These are phyloP conservation scores for Drosophila ananassae DNA, from an alignment of 1,140 invertebrate species.

Conservation along the genomic window DNA sequence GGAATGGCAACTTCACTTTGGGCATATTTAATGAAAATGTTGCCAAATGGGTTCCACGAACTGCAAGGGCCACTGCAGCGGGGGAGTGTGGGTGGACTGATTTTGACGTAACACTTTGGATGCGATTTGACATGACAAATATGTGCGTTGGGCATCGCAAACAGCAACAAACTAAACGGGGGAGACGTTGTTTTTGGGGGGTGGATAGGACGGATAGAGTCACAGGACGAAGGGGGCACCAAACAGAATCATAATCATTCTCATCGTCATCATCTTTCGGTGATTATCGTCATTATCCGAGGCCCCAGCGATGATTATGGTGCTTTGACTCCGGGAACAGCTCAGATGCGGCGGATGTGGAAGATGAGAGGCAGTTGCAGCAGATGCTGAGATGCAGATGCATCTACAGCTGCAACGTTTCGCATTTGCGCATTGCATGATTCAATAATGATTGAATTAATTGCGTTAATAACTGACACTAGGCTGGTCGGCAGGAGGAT, in stretches of 20 bases:
- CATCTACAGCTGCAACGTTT: conserved; percentile 46
- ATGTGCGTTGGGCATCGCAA: conserved; percentile 73
- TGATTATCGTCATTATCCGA: conserved; percentile 62
- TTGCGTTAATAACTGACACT: conserved; percentile 84
- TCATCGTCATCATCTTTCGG: conserved; percentile 47
- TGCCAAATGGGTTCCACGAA: conserved; percentile 65
- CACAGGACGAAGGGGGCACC: neutral
- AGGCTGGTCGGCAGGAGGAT: conserved; percentile 39
- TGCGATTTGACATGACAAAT: conserved; percentile 83
- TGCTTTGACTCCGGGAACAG: conserved; percentile 56
- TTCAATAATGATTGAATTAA: conserved; percentile 84
- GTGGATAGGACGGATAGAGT: neutral
- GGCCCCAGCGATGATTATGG: conserved; percentile 55
- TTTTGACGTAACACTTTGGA: conserved; percentile 81
- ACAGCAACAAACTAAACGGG: conserved; percentile 36
- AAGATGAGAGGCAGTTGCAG: too few species aligned
- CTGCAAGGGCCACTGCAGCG: neutral
- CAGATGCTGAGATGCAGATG: conserved; percentile 5
- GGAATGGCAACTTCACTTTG: conserved; percentile 81
- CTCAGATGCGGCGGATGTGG: conserved; percentile 4
- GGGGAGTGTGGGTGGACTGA: conserved; percentile 37
- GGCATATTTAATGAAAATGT: conserved; percentile 82
- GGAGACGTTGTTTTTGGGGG: neutral
- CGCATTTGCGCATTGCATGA: conserved; percentile 83
- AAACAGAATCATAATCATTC: conserved; percentile 53